These are phyloP conservation scores for Thamnophis elegans DNA, from an alignment of 2,797 vertebrate species.

Conservation along the genomic window DNA sequence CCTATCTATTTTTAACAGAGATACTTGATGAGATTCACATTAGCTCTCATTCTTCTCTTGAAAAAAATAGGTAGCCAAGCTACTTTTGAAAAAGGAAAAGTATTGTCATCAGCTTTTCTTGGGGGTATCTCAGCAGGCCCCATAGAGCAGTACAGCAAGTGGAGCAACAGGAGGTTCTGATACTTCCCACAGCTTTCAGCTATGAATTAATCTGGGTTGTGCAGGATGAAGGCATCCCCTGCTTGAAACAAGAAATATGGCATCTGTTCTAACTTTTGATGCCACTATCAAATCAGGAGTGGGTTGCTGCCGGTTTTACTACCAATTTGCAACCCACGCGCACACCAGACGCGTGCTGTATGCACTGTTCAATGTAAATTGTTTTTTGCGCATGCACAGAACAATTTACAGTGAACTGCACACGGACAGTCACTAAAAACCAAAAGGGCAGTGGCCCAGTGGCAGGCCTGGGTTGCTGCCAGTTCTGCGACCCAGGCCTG, in stretches of 20 bases:
- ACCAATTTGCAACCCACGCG: too few species aligned
- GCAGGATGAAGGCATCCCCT: background rate
- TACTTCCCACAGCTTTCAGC: background rate
- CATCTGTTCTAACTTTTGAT: background rate
- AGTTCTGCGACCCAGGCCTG: too few species aligned
- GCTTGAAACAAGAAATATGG: background rate
- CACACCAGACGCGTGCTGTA: too few species aligned
- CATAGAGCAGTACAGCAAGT: background rate
- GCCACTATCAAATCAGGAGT: background rate
- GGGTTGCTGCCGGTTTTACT: too few species aligned
- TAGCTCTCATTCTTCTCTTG: background rate
- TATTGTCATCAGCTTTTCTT: background rate
- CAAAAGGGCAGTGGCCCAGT: too few species aligned
- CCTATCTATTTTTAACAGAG: too few species aligned
- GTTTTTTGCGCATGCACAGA: too few species aligned
- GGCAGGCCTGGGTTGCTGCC: too few species aligned
- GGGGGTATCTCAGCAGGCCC: background rate
- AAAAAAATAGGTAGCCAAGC: background rate
- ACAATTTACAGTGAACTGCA: too few species aligned
- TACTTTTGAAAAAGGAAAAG: constrained; percentile 15
- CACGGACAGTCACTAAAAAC: too few species aligned
- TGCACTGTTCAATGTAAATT: too few species aligned
- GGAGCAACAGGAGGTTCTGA: background rate
- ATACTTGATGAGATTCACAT: too few species aligned
- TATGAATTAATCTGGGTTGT: background rate